Conservation (phyloP, 2,113 vertebrate genomes). For the Poecile atricapillus region DNA sequence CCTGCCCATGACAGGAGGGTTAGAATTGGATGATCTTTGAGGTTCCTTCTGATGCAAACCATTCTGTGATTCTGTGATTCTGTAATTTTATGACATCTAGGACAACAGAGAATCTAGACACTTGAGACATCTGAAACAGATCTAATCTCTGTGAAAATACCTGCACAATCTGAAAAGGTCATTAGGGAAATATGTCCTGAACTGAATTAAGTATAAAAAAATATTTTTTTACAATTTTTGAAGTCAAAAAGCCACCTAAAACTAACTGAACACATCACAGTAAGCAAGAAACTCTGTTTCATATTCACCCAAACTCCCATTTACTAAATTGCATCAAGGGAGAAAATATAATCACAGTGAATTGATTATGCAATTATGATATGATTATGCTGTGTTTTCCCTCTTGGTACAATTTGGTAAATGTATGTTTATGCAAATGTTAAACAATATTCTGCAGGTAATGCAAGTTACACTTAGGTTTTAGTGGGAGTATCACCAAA, state of each 20-base stretch:
- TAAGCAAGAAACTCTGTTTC: constrained; percentile 23
- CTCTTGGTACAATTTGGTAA: constrained; percentile 67
- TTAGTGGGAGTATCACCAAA: constrained; percentile 8
- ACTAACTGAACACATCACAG: constrained; percentile 28
- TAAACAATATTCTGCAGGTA: constrained; percentile 54
- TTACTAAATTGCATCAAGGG: constrained; percentile 65
- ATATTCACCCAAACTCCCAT: constrained; percentile 40
- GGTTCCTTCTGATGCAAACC: background rate
- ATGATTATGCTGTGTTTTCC: constrained; percentile 63
- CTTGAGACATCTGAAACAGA: background rate
- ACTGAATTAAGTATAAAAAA: background rate
- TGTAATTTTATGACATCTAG: background rate
- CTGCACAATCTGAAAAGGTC: background rate
- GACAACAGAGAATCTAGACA: background rate
- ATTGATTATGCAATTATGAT: constrained; percentile 69
- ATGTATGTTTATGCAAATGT: constrained; percentile 68
- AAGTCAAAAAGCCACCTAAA: constrained; percentile 23
- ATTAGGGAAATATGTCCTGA: background rate
- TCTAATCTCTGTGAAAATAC: background rate
- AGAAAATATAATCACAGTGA: constrained; percentile 72
- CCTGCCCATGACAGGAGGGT: background rate
- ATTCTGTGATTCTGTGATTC: background rate
- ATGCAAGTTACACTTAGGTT: constrained; percentile 16
- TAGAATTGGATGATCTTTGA: background rate
- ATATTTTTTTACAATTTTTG: background rate